Evolutionary conservation across 2,888 invertebrate species (phyloP).

Genomic region (Anodontia alba): DNA sequence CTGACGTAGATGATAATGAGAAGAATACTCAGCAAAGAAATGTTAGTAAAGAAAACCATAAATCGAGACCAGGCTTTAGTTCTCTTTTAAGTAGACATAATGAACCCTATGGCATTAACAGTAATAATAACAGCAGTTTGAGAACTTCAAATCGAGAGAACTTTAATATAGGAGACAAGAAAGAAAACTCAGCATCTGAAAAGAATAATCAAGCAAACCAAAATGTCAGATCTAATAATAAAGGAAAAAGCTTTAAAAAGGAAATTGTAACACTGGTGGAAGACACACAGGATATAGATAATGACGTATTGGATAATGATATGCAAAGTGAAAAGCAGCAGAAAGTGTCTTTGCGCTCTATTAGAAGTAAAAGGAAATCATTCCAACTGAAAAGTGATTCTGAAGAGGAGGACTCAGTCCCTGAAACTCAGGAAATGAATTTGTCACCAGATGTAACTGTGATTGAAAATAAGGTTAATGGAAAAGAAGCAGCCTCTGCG

Average conservation of each 20-base stretch:
- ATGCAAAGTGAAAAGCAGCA: neutral
- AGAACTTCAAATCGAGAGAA: neutral
- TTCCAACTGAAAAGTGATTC: conserved; percentile 45
- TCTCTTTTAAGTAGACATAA: neutral
- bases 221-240: neutral
- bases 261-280: conserved; percentile 27
- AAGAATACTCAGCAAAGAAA: neutral
- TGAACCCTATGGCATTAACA: neutral
- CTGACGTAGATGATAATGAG: conserved; percentile 5
- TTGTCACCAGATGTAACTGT: conserved; percentile 16
- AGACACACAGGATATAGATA: conserved; percentile 42
- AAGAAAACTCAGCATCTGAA: neutral
- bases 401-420: conserved; percentile 42
- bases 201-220: neutral
- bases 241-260: neutral
- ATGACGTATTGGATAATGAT: neutral
- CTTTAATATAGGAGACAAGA: neutral
- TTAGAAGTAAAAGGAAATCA: conserved; percentile 25
- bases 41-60: neutral
- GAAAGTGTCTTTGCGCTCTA: neutral
- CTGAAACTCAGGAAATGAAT: conserved; percentile 47
- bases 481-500: neutral
- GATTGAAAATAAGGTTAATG: conserved; percentile 8
- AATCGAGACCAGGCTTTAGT: neutral
- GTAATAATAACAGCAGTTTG: neutral